Evolutionary conservation across 2,113 vertebrate genomes (phyloP).

Genomic region (Hippocampus guttulatus): DNA sequence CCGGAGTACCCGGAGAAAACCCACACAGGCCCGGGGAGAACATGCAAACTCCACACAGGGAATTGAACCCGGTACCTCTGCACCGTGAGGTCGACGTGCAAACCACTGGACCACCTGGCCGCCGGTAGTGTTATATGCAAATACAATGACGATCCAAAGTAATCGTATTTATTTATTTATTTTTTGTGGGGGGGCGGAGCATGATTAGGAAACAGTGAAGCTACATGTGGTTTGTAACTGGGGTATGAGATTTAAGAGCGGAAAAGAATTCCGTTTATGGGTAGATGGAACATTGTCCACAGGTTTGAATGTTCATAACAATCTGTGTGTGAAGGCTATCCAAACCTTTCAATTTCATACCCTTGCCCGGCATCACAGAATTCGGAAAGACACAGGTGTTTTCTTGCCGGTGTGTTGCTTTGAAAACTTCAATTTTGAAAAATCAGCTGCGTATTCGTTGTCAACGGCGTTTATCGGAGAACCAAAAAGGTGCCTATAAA

Average conservation of each 20-base stretch:
- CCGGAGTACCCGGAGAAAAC: too few species aligned
- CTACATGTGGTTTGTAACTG: neutral
- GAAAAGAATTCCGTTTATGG: too few species aligned
- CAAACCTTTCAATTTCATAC: neutral
- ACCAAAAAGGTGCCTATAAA: slow-evolving; percentile 11
- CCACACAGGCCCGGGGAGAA: too few species aligned
- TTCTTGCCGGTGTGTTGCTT: neutral
- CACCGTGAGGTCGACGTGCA: too few species aligned
- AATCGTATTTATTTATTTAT: neutral
- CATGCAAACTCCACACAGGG: too few species aligned
- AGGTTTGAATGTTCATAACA: too few species aligned
- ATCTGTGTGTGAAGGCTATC: neutral
- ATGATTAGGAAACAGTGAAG: neutral
- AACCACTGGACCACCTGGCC: too few species aligned
- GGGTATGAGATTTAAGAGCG: neutral
- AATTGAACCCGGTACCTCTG: too few species aligned
- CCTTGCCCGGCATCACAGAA: neutral
- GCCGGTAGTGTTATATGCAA: too few species aligned
- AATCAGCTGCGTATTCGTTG: neutral
- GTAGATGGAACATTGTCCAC: too few species aligned
- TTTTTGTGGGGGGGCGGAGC: too few species aligned
- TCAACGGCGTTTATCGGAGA: neutral
- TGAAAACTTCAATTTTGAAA: neutral
- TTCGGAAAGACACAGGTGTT: neutral
- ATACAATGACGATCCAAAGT: too few species aligned